Percentiles rank a stretch among this genome's conserved stretches.
Conservation (phyloP, 2,797 vertebrate species). For the Columba guinea region DNA sequence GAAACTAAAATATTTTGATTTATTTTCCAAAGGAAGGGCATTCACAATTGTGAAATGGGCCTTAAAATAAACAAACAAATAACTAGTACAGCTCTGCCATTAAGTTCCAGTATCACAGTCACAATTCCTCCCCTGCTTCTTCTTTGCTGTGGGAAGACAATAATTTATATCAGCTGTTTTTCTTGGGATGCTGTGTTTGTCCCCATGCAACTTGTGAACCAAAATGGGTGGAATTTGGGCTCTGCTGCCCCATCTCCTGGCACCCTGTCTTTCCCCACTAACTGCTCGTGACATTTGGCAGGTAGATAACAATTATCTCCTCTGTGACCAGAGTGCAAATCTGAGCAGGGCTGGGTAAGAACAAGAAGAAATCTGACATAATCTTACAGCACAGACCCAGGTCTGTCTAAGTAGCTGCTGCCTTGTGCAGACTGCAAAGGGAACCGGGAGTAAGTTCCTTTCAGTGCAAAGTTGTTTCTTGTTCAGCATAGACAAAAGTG, state of each 20-base stretch:
- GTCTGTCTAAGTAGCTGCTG: not conserved
- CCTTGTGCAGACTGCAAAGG: not conserved
- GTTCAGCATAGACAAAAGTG: not conserved
- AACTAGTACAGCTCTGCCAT: not conserved
- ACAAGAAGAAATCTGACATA: not conserved
- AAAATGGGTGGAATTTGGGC: not conserved
- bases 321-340: not conserved
- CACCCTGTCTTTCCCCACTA: not conserved
- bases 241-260: not conserved
- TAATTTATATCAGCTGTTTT: slow-evolving; percentile 56
- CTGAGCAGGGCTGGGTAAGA: not conserved
- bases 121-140: slow-evolving; percentile 10
- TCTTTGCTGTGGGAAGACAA: slow-evolving; percentile 53
- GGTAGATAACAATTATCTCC: not conserved
- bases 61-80: slow-evolving; percentile 63
- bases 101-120: slow-evolving; percentile 39
- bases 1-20: slow-evolving; percentile 48
- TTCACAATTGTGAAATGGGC: slow-evolving; percentile 55
- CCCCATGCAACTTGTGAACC: not conserved
- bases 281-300: accelerated
- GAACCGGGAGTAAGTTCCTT: not conserved
- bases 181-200: slow-evolving; percentile 11
- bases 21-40: slow-evolving; percentile 51
- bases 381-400: not conserved
- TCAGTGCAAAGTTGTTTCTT: not conserved